A percentile compares a stretch with the other conserved stretches of the same genome.
These are phyloP conservation scores for Solenopsis invicta DNA, from an alignment of 1,140 invertebrate genomes.

Conservation along the genomic window DNA sequence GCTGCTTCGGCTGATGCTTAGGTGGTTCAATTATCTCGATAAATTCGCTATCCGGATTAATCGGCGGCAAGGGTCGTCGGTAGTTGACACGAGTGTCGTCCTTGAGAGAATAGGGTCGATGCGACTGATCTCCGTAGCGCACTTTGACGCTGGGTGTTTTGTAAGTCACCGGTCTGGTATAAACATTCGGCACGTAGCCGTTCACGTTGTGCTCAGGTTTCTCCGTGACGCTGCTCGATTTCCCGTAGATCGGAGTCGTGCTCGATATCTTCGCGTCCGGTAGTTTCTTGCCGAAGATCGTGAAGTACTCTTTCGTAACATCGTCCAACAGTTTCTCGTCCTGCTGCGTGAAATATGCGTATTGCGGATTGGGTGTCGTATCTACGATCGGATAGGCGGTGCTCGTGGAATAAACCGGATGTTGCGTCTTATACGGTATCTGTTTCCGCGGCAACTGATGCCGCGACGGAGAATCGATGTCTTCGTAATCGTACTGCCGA, in stretches of 20 bases:
- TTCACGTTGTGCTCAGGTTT: conserved; percentile 81
- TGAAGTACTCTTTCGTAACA: conserved; percentile 92
- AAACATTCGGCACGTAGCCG: conserved; percentile 74
- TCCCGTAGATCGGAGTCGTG: conserved; percentile 88
- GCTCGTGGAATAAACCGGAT: conserved; percentile 65
- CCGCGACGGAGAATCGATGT: conserved; percentile 59
- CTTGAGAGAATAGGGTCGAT: conserved; percentile 86
- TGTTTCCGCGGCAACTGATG: conserved; percentile 62
- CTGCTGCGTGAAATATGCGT: conserved; percentile 91
- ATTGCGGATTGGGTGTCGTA: conserved; percentile 89
- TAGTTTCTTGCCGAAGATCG: conserved; percentile 92
- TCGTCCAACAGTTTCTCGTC: conserved; percentile 91
- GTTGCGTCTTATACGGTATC: conserved; percentile 65
- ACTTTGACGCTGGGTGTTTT: conserved; percentile 84
- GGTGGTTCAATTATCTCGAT: conserved; percentile 83
- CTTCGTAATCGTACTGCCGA: conserved; percentile 78
- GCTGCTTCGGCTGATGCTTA: conserved; percentile 48
- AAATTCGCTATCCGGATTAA: conserved; percentile 91
- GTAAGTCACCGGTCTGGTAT: conserved; percentile 78
- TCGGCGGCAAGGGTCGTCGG: conserved; percentile 87
- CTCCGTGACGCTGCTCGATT: conserved; percentile 85
- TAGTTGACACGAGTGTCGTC: conserved; percentile 90
- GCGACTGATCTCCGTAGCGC: conserved; percentile 82
- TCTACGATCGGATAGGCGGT: conserved; percentile 78
- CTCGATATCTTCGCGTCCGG: conserved; percentile 83